Evolutionary conservation across 2,113 vertebrate species (phyloP), one percentile per base, ranked within the genome.

Genomic region (Siniperca chuatsi): DNA sequence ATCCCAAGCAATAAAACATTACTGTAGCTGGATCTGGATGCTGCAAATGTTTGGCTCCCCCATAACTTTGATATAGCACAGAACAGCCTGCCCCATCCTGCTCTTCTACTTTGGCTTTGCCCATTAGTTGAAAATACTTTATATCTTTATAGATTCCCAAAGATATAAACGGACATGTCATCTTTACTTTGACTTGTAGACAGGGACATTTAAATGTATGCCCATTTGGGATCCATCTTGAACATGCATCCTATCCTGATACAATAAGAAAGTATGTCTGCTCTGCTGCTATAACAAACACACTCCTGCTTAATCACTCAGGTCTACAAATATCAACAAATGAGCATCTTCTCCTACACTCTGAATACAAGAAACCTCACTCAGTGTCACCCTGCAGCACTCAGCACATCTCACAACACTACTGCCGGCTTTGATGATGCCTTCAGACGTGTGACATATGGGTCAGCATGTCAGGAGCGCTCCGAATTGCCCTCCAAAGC

Each of bases 401-500:
- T 74, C 42, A 57, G 15, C 73, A 44, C 55, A 73, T 85, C 52
- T 79, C 75, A n/a, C 79, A 62, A 25, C 78, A 81, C 75, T 21
- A 16, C 79, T 21, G 60, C 35, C 13, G 21, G 70, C 44, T 72
- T 60, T 33, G 8, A 55, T 75, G 83, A 79, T 46, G 77, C 81
- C 74, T 81, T 88, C 70, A 87, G 79, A 83, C 37, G 4, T 50
- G 79, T 75, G 66, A 64, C 80, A 75, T 74, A 62, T 83, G 82
- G 91, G 90, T 88, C 91, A 90, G 18, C 1, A n/a, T 83, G 81
- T 92, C 79, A 83, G 85, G 58, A 89, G 76, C 3, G 23, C 66
- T 69, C 58, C 11, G 12, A 66, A 2, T 4, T 66, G 84, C 68
- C 79, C 86, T 84, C 71, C 65, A 82, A 89, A 90, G 82, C 91